Base-by-base conservation (phyloP, 2,888 invertebrate genomes). In the Patella caerulea region DNA sequence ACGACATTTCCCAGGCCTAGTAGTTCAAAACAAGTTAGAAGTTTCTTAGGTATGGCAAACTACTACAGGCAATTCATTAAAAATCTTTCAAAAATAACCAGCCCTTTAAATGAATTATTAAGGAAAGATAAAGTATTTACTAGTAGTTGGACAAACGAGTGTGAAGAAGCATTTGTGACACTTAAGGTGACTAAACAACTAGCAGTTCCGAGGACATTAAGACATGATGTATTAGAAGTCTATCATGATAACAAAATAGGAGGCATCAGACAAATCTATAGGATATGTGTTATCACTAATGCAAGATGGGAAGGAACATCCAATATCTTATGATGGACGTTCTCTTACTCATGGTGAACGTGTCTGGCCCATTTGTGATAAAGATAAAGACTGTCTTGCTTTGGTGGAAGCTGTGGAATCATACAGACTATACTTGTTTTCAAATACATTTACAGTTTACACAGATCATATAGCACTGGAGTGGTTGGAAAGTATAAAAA, bases 371-470 rank as follows among this genome's bases (percentile, higher is more conserved):
- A 45, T 4, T 5, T 45, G 34, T 45, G 34, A 45, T 5, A 24
- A n/a, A n/a, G n/a, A n/a, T n/a, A n/a, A 77, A 71, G 84, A 84
- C 75, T 76, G 78, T 54, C 59, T 84, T 29, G 83, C 83, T 7
- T 54, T 83, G 12, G 34, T 84, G 1, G 78, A 82, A 72, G 84
- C 82, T 29, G 74, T 86, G 17, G 79, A 80, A 53, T 70, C 77
- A 14, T 84, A 81, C 70, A 74, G 78, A 7, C 75, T 77, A 19
- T 86, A 82, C 71, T 72, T 85, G 17, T 71, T 82, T n/a, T 59
- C 79, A 53, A 74, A 75, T 12, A 56, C 78, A 3, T 85, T 85
- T 73, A 77, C 74, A 4, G 80, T 82, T 4, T 70, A 76, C 54
- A 85, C 85, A 5, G 84, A 86, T 74, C 83, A 85, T 72, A 74